Conservation (phyloP, 2,797 vertebrate species). For the Liasis olivaceus region DNA sequence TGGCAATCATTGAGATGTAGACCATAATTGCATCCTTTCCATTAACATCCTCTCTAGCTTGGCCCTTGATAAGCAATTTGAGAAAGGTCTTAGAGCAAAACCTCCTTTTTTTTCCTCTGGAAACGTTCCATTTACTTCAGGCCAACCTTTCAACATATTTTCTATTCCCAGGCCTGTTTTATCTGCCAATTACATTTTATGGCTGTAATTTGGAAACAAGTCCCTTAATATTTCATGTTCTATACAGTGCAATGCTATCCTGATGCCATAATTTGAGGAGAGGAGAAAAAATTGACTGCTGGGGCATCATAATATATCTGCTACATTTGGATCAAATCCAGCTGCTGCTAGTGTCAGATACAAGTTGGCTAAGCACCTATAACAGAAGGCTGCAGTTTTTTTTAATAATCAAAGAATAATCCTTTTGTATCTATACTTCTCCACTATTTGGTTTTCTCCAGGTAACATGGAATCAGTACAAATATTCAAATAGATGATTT, state of each 20-base stretch:
- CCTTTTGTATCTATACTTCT: neutral
- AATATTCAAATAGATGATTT: neutral
- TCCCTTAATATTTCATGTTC: constrained; percentile 35
- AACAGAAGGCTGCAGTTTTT: neutral
- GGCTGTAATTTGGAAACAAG: constrained; percentile 32
- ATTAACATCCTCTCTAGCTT: neutral
- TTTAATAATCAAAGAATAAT: neutral
- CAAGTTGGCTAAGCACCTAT: neutral
- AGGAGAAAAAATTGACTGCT: neutral
- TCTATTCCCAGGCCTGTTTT: constrained; percentile 4
- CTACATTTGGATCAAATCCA: constrained; percentile 1
- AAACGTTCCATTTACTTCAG: constrained; percentile 7
- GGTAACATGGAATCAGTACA: neutral
- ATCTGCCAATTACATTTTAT: constrained; percentile 37
- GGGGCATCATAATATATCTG: constrained; percentile 1
- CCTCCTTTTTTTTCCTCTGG: fast-evolving
- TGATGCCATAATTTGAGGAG: constrained; percentile 26
- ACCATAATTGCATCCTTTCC: neutral
- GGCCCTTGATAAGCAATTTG: neutral
- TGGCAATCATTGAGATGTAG: neutral
- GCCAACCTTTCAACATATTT: neutral
- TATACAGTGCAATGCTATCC: constrained; percentile 19
- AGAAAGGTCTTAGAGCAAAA: neutral
- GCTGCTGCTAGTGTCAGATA: neutral
- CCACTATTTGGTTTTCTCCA: neutral